A percentile compares a stretch with the other conserved stretches of the same genome.
Evolutionary conservation across 2,888 invertebrate species (phyloP).

Genomic region (Euplagia quadripunctaria): DNA sequence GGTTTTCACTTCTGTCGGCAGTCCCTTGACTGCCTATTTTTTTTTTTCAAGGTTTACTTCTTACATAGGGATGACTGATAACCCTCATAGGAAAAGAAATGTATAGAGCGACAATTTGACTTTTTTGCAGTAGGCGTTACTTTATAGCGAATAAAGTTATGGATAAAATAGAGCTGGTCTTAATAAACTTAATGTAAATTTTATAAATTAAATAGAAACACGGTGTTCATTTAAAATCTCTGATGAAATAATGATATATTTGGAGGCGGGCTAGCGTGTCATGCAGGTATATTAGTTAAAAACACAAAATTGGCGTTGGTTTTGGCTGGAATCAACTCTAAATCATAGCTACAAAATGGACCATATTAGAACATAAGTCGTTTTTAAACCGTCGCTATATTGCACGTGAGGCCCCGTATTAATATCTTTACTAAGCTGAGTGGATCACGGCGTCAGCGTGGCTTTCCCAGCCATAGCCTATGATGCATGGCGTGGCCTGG

Average conservation of each 20-base stretch:
- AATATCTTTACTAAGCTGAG: conserved; percentile 81
- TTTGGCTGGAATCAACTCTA: conserved; percentile 6
- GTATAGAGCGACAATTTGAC: too few relatives aligned
- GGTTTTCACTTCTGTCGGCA: too few relatives aligned
- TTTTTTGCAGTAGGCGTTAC: too few relatives aligned
- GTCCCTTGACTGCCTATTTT: too few relatives aligned
- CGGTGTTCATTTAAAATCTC: not conserved
- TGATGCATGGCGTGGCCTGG: conserved; percentile 81
- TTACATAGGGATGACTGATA: too few relatives aligned
- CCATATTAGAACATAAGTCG: conserved; percentile 33
- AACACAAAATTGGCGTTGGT: not conserved
- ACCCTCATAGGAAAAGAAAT: too few relatives aligned
- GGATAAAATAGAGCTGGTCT: too few relatives aligned
- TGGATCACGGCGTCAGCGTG: conserved; percentile 80
- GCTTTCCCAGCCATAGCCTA: conserved; percentile 74
- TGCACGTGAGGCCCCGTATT: conserved; percentile 72
- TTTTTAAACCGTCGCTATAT: conserved; percentile 59
- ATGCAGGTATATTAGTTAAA: not conserved
- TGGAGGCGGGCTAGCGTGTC: not conserved
- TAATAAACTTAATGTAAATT: too few relatives aligned
- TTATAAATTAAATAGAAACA: not conserved
- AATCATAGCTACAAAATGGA: conserved; percentile 34
- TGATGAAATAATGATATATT: not conserved
- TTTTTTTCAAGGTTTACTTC: too few relatives aligned
- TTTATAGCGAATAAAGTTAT: too few relatives aligned